Percentiles rank a stretch among this genome's conserved stretches.
phyloP scores from a whole-genome alignment of 2,797 vertebrate genomes.

The Sciurus carolinensis region DNA sequence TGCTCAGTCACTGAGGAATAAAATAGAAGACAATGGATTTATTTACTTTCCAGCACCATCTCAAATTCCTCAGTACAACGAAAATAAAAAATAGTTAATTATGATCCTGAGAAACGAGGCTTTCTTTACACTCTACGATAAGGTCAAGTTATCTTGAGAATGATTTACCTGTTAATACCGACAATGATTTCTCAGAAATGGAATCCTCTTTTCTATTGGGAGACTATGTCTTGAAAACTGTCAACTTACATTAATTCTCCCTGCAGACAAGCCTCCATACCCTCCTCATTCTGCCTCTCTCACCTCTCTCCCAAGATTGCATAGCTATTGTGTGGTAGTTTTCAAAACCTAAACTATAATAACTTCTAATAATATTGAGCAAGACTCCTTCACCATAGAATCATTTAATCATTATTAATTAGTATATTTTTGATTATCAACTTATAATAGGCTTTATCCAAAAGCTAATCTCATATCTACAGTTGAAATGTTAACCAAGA shows the following conservation, averaged over 20 bases:
- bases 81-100: background rate
- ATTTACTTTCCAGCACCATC: background rate
- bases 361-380: background rate
- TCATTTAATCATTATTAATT: slow-evolving; percentile 83
- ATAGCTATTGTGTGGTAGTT: background rate
- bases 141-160: slow-evolving; percentile 24
- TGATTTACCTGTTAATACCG: slow-evolving; percentile 56
- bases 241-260: background rate
- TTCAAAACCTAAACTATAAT: slow-evolving; percentile 67
- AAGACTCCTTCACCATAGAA: slow-evolving; percentile 52
- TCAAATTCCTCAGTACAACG: background rate
- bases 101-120: background rate
- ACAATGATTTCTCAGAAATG: slow-evolving; percentile 7
- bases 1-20: background rate
- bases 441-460: slow-evolving; percentile 82
- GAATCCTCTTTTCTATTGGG: background rate
- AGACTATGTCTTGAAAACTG: background rate
- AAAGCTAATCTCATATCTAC: slow-evolving; percentile 78
- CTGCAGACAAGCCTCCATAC: background rate
- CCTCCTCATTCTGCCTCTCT: background rate
- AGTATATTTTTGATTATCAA: slow-evolving; percentile 75
- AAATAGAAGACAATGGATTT: background rate
- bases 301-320: background rate
- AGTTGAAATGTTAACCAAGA: slow-evolving; percentile 87
- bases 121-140: background rate